phyloP scores from a whole-genome alignment of 2,888 invertebrate species.

The Acanthosepion esculentum region DNA sequence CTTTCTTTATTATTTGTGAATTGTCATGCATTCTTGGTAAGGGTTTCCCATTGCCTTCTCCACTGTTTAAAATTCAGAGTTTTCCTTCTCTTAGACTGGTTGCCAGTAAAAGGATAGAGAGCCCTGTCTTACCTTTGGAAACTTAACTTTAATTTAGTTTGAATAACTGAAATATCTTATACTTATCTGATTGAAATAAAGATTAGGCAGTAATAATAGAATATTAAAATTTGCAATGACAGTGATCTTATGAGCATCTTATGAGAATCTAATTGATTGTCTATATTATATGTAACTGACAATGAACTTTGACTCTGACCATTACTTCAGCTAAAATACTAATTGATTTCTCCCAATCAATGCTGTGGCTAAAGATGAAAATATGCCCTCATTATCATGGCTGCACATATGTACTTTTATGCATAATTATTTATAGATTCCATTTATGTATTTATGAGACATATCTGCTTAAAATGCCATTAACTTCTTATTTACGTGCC shows the following conservation, averaged over 20 bases:
- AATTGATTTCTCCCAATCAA: neutral
- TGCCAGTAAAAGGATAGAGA: too few relatives aligned
- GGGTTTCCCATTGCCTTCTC: too few relatives aligned
- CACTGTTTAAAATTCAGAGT: too few relatives aligned
- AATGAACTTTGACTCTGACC: neutral
- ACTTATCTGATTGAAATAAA: neutral
- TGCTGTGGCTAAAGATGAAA: neutral
- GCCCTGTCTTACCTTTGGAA: neutral
- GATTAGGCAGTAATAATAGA: neutral
- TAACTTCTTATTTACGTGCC: neutral
- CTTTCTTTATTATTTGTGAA: too few relatives aligned
- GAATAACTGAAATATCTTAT: neutral
- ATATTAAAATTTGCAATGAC: neutral
- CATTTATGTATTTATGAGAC: neutral
- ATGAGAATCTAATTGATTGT: neutral
- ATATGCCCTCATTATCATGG: conserved; percentile 2
- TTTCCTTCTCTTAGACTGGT: too few relatives aligned
- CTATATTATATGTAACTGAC: neutral
- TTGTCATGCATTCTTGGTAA: too few relatives aligned
- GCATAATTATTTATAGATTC: neutral
- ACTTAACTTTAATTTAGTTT: neutral
- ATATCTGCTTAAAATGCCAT: neutral
- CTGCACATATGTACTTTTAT: neutral
- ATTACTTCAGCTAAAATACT: neutral
- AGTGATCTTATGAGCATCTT: neutral